Conservation (phyloP, 1,140 invertebrate genomes). For the Teleogryllus occipitalis region DNA sequence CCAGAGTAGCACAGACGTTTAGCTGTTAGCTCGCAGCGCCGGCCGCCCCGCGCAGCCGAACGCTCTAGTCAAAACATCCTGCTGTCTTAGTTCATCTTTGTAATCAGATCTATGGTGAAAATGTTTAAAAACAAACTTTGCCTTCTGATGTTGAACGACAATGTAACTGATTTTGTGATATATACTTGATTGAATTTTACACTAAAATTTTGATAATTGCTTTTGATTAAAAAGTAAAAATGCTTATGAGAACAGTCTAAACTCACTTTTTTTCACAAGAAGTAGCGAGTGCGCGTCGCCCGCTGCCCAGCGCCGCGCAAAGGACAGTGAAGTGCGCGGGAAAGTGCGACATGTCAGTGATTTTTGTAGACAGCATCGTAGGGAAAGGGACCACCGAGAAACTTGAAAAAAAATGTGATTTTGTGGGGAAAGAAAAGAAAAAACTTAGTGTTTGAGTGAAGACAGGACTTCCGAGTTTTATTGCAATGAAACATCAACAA, state of each 20-base stretch:
- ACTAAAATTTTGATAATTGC: constrained; percentile 32
- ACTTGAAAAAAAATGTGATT: constrained; percentile 16
- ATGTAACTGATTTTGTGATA: constrained; percentile 30
- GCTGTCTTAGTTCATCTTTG: constrained; percentile 13
- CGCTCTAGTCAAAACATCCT: constrained; percentile 19
- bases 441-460: constrained; percentile 15
- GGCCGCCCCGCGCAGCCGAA: constrained; percentile 9
- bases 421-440: constrained; percentile 12
- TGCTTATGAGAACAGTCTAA: constrained; percentile 23
- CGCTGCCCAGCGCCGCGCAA: background rate
- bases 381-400: constrained; percentile 11
- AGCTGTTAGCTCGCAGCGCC: constrained; percentile 8
- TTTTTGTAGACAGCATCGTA: background rate
- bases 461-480: constrained; percentile 18
- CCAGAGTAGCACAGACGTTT: constrained; percentile 9
- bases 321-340: background rate
- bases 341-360: background rate
- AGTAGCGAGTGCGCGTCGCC: background rate
- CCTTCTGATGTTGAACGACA: constrained; percentile 24
- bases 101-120: constrained; percentile 15
- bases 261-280: constrained; percentile 13
- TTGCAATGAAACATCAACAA: background rate
- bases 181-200: constrained; percentile 29
- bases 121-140: constrained; percentile 19
- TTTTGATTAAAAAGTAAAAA: constrained; percentile 28